Evolutionary conservation across 2,797 vertebrate species (phyloP).

Genomic region (Erpetoichthys calabaricus): DNA sequence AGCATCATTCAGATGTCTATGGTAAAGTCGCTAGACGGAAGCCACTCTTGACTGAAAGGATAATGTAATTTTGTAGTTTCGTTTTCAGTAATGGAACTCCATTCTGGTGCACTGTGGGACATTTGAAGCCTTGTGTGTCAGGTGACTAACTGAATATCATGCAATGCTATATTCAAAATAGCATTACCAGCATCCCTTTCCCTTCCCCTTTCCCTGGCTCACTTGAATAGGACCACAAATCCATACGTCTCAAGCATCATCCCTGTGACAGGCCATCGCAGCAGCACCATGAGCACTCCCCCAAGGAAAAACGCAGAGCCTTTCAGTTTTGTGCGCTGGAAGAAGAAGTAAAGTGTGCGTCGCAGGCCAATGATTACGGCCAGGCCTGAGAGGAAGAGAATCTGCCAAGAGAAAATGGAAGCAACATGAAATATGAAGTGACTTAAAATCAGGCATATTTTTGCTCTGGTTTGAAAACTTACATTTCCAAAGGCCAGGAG

Average conservation of each 20-base stretch:
- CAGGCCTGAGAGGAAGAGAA: conserved; percentile 67
- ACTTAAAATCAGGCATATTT: background rate
- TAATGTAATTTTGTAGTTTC: too few relatives aligned
- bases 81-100: too few relatives aligned
- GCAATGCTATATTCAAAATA: too few relatives aligned
- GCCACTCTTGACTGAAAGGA: too few relatives aligned
- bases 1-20: too few relatives aligned
- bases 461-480: conserved; percentile 32
- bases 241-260: conserved; percentile 73
- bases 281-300: conserved; percentile 60
- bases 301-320: conserved; percentile 73
- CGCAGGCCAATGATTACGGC: conserved; percentile 64
- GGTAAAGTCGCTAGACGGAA: too few relatives aligned
- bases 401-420: conserved; percentile 31
- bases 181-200: background rate
- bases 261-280: conserved; percentile 68
- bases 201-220: conserved; percentile 11
- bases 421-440: too few relatives aligned
- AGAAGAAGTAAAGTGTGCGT: conserved; percentile 67
- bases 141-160: too few relatives aligned
- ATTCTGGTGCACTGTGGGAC: too few relatives aligned
- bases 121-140: too few relatives aligned
- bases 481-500: conserved; percentile 83
- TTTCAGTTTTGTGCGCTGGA: conserved; percentile 67
- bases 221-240: conserved; percentile 72